phyloP scores from a whole-genome alignment of 2,797 vertebrate genomes.

The Avahi laniger region DNA sequence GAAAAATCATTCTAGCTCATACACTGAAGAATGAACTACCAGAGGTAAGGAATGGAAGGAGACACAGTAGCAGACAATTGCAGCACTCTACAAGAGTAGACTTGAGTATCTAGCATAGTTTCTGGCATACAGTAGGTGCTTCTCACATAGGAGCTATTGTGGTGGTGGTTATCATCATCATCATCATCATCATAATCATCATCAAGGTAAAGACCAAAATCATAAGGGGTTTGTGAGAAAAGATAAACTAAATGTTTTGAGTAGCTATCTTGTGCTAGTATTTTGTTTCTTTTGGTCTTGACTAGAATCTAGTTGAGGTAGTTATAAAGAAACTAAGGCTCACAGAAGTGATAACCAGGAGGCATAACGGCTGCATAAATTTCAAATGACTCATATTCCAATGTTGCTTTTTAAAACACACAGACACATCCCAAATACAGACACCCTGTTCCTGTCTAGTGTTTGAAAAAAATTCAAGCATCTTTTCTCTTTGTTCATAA shows the following conservation, averaged over 20 bases:
- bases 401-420: neutral
- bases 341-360: neutral
- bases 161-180: neutral
- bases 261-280: neutral
- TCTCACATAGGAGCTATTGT: neutral
- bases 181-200: too few relatives aligned
- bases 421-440: neutral
- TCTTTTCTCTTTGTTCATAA: neutral
- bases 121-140: neutral
- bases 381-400: constrained; percentile 60
- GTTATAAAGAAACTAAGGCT: neutral
- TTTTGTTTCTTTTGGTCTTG: neutral
- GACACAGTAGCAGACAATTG: neutral
- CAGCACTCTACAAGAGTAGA: neutral
- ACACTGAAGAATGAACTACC: neutral
- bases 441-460: neutral
- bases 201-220: neutral
- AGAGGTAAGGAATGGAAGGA: neutral
- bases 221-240: neutral
- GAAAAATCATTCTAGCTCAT: neutral
- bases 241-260: neutral
- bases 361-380: constrained; percentile 40
- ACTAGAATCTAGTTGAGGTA: neutral
- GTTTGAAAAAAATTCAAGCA: neutral
- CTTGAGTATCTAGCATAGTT: neutral